phyloP scores from a whole-genome alignment of 2,797 vertebrate species.

The Pachyuromys duprasi region DNA sequence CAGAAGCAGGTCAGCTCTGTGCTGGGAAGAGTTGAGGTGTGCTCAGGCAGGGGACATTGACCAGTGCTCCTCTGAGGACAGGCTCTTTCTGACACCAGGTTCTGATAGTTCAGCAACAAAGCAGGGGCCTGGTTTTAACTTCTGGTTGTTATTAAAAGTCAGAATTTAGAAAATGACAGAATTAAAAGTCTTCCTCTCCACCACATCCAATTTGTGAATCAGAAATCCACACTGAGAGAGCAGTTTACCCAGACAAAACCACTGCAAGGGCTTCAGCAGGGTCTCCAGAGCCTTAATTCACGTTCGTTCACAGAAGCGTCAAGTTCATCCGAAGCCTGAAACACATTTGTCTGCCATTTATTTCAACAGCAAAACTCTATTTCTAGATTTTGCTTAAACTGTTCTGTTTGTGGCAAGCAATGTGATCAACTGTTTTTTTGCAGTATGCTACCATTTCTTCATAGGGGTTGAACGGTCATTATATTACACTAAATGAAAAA shows the following conservation, averaged over 20 bases:
- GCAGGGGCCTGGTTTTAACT: not conserved
- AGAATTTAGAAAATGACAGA: not conserved
- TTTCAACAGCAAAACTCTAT: not conserved
- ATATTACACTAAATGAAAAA: not conserved
- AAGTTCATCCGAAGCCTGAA: not conserved
- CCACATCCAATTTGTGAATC: not conserved
- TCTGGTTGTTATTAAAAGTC: not conserved
- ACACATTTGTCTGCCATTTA: not conserved
- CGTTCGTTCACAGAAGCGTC: not conserved
- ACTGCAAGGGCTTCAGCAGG: not conserved
- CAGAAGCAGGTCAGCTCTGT: not conserved
- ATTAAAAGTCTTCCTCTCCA: not conserved
- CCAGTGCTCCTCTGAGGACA: not conserved
- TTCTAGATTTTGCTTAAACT: not conserved
- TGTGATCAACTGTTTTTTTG: not conserved
- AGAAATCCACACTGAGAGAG: not conserved
- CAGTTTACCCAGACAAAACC: not conserved
- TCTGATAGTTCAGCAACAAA: not conserved
- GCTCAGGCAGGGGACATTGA: rapidly evolving
- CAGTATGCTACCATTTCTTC: not conserved
- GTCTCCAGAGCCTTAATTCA: not conserved
- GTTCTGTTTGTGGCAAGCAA: not conserved
- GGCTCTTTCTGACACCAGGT: not conserved
- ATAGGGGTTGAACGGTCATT: not conserved
- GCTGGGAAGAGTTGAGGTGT: not conserved